Conservation (phyloP, 2,888 invertebrate genomes). For the Escarpia spicata region DNA sequence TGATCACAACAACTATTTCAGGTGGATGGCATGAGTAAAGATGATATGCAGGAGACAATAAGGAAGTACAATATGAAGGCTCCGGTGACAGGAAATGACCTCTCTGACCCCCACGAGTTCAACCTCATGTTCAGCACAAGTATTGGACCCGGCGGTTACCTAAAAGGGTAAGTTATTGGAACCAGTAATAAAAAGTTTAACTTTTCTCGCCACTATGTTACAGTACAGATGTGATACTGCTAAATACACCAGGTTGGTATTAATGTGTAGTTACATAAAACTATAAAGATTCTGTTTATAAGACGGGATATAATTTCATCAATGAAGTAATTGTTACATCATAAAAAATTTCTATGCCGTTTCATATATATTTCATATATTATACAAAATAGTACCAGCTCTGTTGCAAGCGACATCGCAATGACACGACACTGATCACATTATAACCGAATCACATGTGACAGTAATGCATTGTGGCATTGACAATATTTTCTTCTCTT, state of each 20-base stretch:
- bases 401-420: too few species aligned
- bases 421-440: too few species aligned
- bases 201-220: neutral
- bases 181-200: neutral
- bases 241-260: neutral
- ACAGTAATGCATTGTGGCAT: too few species aligned
- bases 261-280: neutral
- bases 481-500: too few species aligned
- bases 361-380: too few species aligned
- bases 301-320: neutral
- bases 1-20: constrained; percentile 26
- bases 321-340: neutral
- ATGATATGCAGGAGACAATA: constrained; percentile 88
- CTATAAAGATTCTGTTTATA: neutral
- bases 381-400: too few species aligned
- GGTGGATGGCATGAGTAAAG: constrained; percentile 90
- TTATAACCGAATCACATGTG: too few species aligned
- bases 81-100: constrained; percentile 92
- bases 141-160: constrained; percentile 94
- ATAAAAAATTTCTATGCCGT: neutral
- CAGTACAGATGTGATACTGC: neutral
- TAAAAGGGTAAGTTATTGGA: constrained; percentile 76
- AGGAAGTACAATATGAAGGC: constrained; percentile 91
- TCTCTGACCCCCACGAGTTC: constrained; percentile 95
- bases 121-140: constrained; percentile 99